These are phyloP conservation scores for Lipophrys pholis DNA, from an alignment of 2,113 vertebrate species.

Conservation along the genomic window DNA sequence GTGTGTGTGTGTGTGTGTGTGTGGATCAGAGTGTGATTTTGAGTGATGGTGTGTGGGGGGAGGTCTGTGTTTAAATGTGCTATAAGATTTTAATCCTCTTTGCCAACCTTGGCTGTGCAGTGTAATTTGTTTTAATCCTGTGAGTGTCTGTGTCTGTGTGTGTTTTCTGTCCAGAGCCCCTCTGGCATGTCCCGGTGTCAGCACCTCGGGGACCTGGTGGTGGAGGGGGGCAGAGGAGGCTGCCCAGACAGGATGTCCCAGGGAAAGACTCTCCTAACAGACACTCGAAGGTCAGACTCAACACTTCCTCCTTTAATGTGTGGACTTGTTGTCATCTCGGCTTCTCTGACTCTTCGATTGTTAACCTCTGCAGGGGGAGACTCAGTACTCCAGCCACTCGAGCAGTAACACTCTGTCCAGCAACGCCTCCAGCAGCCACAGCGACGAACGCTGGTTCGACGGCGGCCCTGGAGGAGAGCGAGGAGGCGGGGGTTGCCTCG, in stretches of 20 bases:
- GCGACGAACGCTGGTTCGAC: slow-evolving; percentile 93
- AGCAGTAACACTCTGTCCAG: slow-evolving; percentile 96
- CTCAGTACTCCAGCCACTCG: slow-evolving; percentile 93
- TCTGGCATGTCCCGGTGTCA: slow-evolving; percentile 89
- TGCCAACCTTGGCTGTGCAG: slow-evolving; percentile 46
- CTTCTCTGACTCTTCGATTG: neutral
- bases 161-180: slow-evolving; percentile 84
- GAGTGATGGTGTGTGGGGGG: slow-evolving; percentile 29
- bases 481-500: slow-evolving; percentile 57
- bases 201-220: slow-evolving; percentile 77
- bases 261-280: slow-evolving; percentile 92
- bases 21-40: slow-evolving; percentile 32
- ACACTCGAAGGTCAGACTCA: slow-evolving; percentile 86
- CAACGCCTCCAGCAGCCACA: slow-evolving; percentile 92
- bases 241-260: slow-evolving; percentile 83
- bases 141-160: slow-evolving; percentile 64
- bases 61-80: slow-evolving; percentile 67
- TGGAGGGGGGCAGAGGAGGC: slow-evolving; percentile 81
- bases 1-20: slow-evolving; percentile 10
- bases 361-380: slow-evolving; percentile 82
- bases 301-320: neutral
- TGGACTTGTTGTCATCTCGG: neutral
- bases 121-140: slow-evolving; percentile 71
- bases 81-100: slow-evolving; percentile 78
- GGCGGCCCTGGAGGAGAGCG: slow-evolving; percentile 62